These are phyloP conservation scores for Coendou prehensilis DNA, from an alignment of 2,797 vertebrate genomes.

Conservation along the genomic window DNA sequence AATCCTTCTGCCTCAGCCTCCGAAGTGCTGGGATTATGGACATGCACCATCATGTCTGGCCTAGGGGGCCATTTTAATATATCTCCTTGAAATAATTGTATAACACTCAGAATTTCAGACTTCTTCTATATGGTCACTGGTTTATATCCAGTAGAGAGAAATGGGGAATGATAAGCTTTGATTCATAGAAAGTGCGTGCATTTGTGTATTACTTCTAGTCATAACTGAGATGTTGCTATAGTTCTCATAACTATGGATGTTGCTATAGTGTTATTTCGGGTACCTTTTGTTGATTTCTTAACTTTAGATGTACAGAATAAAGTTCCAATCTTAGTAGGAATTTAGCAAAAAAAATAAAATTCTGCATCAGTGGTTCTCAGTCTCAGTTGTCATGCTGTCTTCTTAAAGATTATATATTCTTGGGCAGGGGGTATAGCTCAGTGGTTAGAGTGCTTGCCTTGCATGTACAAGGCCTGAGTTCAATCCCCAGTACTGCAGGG, in stretches of 20 bases:
- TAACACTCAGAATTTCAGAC: conserved; percentile 27
- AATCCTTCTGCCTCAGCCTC: not conserved
- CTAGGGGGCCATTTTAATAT: not conserved
- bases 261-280: not conserved
- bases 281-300: not conserved
- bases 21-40: not conserved
- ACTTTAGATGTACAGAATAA: conserved; percentile 43
- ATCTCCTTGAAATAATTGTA: conserved; percentile 13
- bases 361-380: not conserved
- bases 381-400: conserved; percentile 22
- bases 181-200: not conserved
- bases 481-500: not conserved
- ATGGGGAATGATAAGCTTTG: conserved; percentile 29
- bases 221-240: not conserved
- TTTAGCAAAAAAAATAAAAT: conserved; percentile 58
- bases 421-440: not conserved
- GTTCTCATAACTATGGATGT: not conserved
- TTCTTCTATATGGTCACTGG: conserved; percentile 19
- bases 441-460: not conserved
- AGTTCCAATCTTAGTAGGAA: not conserved
- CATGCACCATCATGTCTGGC: not conserved
- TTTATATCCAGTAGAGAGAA: not conserved
- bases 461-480: not conserved
- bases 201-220: not conserved
- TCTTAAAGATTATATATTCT: conserved; percentile 14